These are phyloP conservation scores for Spongilla lacustris DNA, from an alignment of 37 sponge, comb jelly and placozoan species.

Conservation along the genomic window DNA sequence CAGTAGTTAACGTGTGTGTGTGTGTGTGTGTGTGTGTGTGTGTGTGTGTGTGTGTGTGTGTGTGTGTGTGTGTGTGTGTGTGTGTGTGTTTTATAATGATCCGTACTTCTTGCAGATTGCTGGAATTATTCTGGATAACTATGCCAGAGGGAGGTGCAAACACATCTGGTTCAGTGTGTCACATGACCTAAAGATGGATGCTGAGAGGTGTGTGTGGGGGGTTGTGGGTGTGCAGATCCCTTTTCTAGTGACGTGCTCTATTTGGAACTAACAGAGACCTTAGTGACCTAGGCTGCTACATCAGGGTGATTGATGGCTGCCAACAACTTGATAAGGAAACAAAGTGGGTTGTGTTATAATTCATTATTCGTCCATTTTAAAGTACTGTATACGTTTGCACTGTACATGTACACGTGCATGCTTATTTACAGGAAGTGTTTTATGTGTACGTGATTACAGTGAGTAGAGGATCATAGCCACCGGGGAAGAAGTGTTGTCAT, in stretches of 20 bases:
- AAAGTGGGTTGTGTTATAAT: conserved; percentile 16
- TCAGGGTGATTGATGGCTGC: conserved; percentile 72
- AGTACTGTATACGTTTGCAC: no score
- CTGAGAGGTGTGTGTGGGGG: conserved; percentile 39
- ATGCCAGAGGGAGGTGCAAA: conserved; percentile 39
- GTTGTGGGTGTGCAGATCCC: background rate
- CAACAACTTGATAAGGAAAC: conserved; percentile 73
- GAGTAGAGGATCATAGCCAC: no score
- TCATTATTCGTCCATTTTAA: background rate
- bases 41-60: conserved; percentile 29
- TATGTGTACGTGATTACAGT: no score
- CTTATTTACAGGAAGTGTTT: no score
- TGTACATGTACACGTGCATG: no score
- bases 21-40: conserved; percentile 11
- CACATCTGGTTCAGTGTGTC: conserved; percentile 77
- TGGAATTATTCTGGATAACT: conserved; percentile 63
- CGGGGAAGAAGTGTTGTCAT: no score
- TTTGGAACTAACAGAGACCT: conserved; percentile 36
- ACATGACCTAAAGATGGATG: conserved; percentile 60
- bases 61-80: conserved; percentile 19
- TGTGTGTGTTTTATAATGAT: background rate
- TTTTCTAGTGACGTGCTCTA: background rate
- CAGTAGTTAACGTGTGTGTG: background rate
- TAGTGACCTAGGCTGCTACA: conserved; percentile 57
- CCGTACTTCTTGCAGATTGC: conserved; percentile 37